Base-by-base conservation (phyloP, 2,113 vertebrate genomes). In the Platichthys stellatus region DNA sequence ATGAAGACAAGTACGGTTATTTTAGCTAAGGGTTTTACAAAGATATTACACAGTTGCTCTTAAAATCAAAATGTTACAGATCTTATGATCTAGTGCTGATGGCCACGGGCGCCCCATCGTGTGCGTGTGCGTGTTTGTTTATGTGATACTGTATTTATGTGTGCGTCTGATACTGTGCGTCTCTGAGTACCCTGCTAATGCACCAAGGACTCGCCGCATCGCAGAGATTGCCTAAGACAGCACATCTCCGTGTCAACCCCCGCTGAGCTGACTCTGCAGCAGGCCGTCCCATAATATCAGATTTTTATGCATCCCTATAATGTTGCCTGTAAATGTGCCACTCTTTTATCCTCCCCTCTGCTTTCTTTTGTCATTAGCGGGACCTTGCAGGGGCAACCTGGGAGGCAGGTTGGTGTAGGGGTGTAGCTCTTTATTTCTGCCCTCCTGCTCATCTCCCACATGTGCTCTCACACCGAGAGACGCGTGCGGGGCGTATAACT, bases 301-400 rank as follows among this genome's bases (percentile, higher is more conserved):
- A 89, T 89, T 87, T 90, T 84, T 89, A 92, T 89, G 90, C 83
- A 74, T 78, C 74, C 72, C 72, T 84, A 75, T 90, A 84, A 90
- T 81, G 57, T 63, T 17, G 80, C 74, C 70, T 82, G 82, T 87
- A 89, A 89, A 86, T 79, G 82, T 74, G 70, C 43, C 88, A 74
- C 83, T 87, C 56, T 89, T 88, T 88, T 81, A 86, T 85, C 79
- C 69, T 82, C 53, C 72, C 62, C 74, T 90, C 63, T 85, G 81
- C 89, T 84, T 82, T 75, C 69, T 63, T 83, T 80, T 82, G 80
- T 86, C 79, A 84, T 81, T 67, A 76, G 85, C 59, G 40, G 24
- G 49, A 49, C 38, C 64, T 45, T 63, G 64, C 67, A 60, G 47
- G 65, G 60, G 53, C 26, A 21, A 24, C 54, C 56, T 63, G 24